Percentiles rank a stretch among this genome's conserved stretches.
Evolutionary conservation across 2,888 invertebrate species (phyloP).

Genomic region (Eristalinus aeneus): DNA sequence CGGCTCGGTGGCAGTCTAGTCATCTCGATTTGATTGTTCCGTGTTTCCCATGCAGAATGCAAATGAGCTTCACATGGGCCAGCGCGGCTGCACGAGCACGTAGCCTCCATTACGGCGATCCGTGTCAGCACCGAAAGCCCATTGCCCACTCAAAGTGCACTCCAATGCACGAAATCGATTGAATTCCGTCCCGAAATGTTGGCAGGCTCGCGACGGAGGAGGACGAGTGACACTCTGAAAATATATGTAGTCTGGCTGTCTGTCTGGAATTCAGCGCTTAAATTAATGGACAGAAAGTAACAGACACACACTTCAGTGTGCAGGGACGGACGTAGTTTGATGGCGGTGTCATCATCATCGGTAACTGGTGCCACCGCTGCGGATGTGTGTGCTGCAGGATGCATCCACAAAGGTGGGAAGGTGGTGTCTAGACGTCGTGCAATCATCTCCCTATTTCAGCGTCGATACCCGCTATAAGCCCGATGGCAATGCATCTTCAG

Average conservation of each 20-base stretch:
- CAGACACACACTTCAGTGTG: constrained; percentile 28
- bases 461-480: constrained; percentile 25
- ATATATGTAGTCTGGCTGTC: constrained; percentile 37
- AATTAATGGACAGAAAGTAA: constrained; percentile 65
- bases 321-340: background rate
- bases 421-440: constrained; percentile 34
- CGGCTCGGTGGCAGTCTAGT: background rate
- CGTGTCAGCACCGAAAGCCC: background rate
- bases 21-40: background rate
- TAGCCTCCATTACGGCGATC: background rate
- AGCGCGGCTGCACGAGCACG: background rate
- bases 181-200: constrained; percentile 40
- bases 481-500: constrained; percentile 29
- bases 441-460: constrained; percentile 22
- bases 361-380: constrained; percentile 7
- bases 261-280: constrained; percentile 44
- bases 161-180: background rate
- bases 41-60: background rate
- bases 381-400: constrained; percentile 22
- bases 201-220: background rate
- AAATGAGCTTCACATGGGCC: background rate
- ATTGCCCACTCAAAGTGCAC: background rate
- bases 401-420: constrained; percentile 8
- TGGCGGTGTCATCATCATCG: background rate
- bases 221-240: constrained; percentile 8